Conservation (phyloP, 2,888 invertebrate species). For the Coecobrya sp. region DNA sequence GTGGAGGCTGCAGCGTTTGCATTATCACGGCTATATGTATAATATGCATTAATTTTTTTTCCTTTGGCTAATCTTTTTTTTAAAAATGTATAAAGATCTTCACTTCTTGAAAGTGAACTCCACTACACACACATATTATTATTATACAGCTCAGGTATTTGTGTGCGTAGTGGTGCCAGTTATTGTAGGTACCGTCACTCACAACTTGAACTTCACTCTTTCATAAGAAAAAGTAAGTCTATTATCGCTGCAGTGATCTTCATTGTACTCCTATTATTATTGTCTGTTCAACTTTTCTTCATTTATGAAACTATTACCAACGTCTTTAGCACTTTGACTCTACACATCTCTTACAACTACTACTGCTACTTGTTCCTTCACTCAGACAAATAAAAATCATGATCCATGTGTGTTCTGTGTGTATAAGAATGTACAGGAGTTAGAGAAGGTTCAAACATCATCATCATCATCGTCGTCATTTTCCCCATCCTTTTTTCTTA, state of each 20-base stretch:
- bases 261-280: constrained; percentile 44
- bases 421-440: background rate
- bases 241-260: constrained; percentile 59
- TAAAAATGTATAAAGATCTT: constrained; percentile 39
- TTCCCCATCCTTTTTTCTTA: too few species aligned
- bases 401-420: constrained; percentile 13
- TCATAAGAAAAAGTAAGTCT: constrained; percentile 40
- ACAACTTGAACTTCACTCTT: constrained; percentile 57
- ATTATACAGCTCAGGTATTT: constrained; percentile 42
- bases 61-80: constrained; percentile 22
- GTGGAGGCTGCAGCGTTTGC: background rate
- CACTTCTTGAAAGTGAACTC: background rate
- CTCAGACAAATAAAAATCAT: constrained; percentile 47
- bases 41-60: background rate
- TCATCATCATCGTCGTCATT: too few species aligned
- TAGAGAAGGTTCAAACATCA: constrained; percentile 1
- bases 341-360: background rate
- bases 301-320: background rate
- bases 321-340: background rate
- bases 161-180: constrained; percentile 19
- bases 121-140: constrained; percentile 2
- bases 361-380: constrained; percentile 46
- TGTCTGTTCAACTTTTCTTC: constrained; percentile 36
- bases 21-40: background rate
- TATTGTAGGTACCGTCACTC: constrained; percentile 39